Base-by-base conservation (phyloP, 2,888 invertebrate genomes). In the Tetanocera ferruginea region DNA sequence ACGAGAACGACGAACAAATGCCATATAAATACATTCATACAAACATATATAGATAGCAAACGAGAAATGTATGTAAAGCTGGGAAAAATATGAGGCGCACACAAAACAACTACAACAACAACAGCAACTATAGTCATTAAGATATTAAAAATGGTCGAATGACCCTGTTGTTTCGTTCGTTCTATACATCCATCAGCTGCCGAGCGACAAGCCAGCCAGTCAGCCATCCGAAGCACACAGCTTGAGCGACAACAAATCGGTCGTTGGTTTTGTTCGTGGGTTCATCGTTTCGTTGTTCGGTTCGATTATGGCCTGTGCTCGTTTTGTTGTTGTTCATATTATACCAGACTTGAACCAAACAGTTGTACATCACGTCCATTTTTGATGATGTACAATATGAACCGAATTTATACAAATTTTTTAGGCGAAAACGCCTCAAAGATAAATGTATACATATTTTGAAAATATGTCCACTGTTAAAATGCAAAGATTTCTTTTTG, bases 121-220 rank as follows among this genome's bases (percentile, higher is more conserved):
- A 55, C n/a, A 11, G 0, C 66, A 34, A 66, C n/a, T 17, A 67
- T 19, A 67, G 37, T 60, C 60, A 25, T 37, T 37, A 37, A 43
- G 19, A 57, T 43, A 75, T 25, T 75, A 64, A 75, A 75, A 75
- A 75, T 75, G 74, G 74, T 66, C 74, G 74, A 75, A 75, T 75
- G 74, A 75, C 74, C 74, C 74, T 75, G 74, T 75, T 75, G 74
- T 66, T 75, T 72, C 60, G 31, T 72, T 72, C 57, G 23, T 37
- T 43, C 72, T 67, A 23, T 9, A n/a, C 34, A 64, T 67, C 43
- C 23, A 43, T 37, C 43, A 37, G 34, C 67, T 37, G 43, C 67
- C 67, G 67, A 67, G 57, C 57, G 57, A 43, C 43, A 43, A 43
- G 11, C 57, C 57, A 28, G 6, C 14, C 52, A n/a, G n/a, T 49